Evolutionary conservation across 2,797 vertebrate species (phyloP), one percentile per base, ranked within the genome.

Genomic region (Agapornis canus): DNA sequence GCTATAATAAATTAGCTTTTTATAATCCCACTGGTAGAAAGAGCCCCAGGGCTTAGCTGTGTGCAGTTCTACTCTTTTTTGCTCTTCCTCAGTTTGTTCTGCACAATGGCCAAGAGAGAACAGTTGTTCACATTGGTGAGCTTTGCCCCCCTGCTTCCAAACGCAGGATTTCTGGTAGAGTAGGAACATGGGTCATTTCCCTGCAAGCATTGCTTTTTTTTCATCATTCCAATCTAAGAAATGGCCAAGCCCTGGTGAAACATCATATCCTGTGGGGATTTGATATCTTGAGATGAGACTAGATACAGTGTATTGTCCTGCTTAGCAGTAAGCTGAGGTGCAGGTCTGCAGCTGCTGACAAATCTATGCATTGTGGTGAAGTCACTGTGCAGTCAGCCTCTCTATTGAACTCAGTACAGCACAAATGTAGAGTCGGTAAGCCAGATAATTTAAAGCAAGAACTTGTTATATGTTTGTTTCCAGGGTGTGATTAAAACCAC

Each of bases 51-150:
- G 10, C 37, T 35, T 94, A 64, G 21, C 39, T 91, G 29, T 77
- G n/a, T 72, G n/a, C 57, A 81, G 49, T 65, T 91, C 42, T 81
- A 16, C 37, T 91, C 40, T 51, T 86, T 86, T 81, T 57, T 87
- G 43, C 49, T 76, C 42, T 63, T 65, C 31, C 35, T 84, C 47
- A 27, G n/a, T 52, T 76, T 75, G 37, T 47, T 69, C 12, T 52
- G 23, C 80, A 6, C 7, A 3, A 6, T 65, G 52, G 3, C 35
- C 10, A 4, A 39, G 85, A 92, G 52, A 86, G 60, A 82, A 8
- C 1, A 5, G 56, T 77, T 91, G 61, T 64, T 89, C 72, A 51
- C 29, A 70, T 83, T 4, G 3, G 17, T 76, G 54, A 71, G 22
- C 56, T 10, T 5, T 13, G 4, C 13, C 7, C 1, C 4, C 5